Base-by-base conservation (phyloP, 2,113 vertebrate species). In the Misgurnus mizolepis region DNA sequence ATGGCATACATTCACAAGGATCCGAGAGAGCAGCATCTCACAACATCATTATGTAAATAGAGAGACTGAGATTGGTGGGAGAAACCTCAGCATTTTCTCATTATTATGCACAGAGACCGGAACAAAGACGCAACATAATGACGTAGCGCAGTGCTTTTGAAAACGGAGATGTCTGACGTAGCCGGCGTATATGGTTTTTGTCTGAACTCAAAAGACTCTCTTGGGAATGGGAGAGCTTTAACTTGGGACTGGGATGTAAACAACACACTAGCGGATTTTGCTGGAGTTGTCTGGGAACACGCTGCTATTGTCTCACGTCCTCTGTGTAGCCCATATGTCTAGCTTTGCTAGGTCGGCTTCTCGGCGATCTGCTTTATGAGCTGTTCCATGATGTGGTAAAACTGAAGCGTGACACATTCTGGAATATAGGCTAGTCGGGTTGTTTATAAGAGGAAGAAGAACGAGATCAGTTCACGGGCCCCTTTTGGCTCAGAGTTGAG, bases 11-110 rank as follows among this genome's bases (percentile, higher is more conserved):
- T 84, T 90, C 83, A 88, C 66, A 70, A 6, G 75, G 34, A 76
- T 82, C 58, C 86, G 50, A 76, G 80, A 80, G 72, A 76, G 22
- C 72, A 78, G 75, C 79, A 81, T 50, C 86, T 56, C 8, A 77
- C 69, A 58, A 79, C 88, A 74, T 88, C 88, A 85, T 89, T 91
- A 89, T 92, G 90, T 64, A 87, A 90, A 90, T 90, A 39, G 4
- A 58, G 82, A 85, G n/a, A 27, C 81, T 18, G 82, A 41, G 83
- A 77, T 82, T 22, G 6, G 64, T 58, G 15, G 49, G 58, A 58
- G 34, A 53, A 65, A 39, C 53, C 6, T 39, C 45, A 62, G n/a
- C 17, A 67, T 77, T 43, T 47, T 43, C 27, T 82, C 85, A 88
- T 86, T 85, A 87, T 70, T 27, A 58, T 49, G 15, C 79, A 83